These are phyloP conservation scores for Ptiloglossa arizonensis DNA, from an alignment of 1,140 invertebrate species.

Conservation along the genomic window DNA sequence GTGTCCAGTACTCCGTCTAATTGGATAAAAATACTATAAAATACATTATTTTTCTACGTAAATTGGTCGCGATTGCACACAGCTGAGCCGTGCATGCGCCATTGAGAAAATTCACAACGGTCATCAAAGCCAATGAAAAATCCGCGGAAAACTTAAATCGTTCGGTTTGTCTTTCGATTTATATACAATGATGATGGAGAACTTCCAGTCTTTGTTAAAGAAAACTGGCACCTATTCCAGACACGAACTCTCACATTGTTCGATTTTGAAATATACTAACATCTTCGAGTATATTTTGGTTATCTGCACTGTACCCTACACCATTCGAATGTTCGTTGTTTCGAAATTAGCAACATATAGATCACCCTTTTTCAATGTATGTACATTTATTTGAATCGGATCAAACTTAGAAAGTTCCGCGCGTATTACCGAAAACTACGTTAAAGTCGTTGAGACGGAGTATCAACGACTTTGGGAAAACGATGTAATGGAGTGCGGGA, in stretches of 20 bases:
- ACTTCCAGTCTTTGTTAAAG: background rate
- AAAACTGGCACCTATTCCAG: background rate
- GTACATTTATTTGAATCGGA: slow-evolving; percentile 31
- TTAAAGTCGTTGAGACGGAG: slow-evolving; percentile 21
- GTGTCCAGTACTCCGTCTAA: slow-evolving; percentile 67
- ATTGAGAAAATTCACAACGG: slow-evolving; percentile 72
- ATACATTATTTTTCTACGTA: slow-evolving; percentile 67
- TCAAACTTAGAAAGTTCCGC: background rate
- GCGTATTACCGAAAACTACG: slow-evolving; percentile 19
- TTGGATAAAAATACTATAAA: slow-evolving; percentile 68
- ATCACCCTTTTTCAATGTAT: background rate
- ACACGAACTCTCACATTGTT: background rate
- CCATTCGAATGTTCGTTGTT: background rate
- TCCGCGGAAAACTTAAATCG: slow-evolving; percentile 39
- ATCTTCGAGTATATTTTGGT: slow-evolving; percentile 19
- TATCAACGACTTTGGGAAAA: slow-evolving; percentile 55
- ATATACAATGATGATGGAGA: background rate
- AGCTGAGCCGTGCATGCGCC: slow-evolving; percentile 78
- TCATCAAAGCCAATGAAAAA: slow-evolving; percentile 60
- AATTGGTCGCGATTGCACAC: slow-evolving; percentile 63
- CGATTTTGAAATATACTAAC: background rate
- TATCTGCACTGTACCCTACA: slow-evolving; percentile 28
- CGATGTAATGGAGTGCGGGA: slow-evolving; percentile 39
- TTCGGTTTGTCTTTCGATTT: background rate
- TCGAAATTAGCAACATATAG: slow-evolving; percentile 19